A percentile compares a stretch with the other conserved stretches of the same genome.
Evolutionary conservation across 92 coral and sea anemone species (phyloP).

Genomic region (Nematostella vectensis): DNA sequence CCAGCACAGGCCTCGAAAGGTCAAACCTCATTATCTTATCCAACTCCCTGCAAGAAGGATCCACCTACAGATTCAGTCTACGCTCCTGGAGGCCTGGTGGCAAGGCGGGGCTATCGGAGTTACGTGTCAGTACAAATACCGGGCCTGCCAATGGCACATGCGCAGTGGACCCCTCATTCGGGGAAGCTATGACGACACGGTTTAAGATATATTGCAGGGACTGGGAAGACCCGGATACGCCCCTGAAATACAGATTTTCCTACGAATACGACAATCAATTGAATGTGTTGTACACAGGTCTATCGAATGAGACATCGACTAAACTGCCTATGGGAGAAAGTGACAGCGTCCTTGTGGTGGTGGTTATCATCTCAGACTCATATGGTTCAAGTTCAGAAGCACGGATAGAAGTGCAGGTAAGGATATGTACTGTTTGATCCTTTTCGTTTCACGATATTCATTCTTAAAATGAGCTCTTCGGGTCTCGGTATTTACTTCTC

Average conservation of each 20-base stretch:
- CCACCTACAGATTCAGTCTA: slow-evolving; percentile 4
- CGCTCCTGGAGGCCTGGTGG: slow-evolving; percentile 30
- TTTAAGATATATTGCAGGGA: slow-evolving; percentile 49
- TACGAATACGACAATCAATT: slow-evolving; percentile 13
- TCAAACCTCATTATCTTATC: slow-evolving; percentile 8
- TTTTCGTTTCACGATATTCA: neutral
- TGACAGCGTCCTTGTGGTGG: neutral
- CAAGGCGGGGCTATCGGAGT: slow-evolving; percentile 2
- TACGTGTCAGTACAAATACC: slow-evolving; percentile 13
- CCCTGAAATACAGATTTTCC: slow-evolving; percentile 43
- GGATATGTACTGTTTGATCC: neutral
- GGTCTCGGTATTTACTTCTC: no score
- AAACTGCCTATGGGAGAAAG: slow-evolving; percentile 17
- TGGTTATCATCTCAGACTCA: slow-evolving; percentile 4
- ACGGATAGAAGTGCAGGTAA: slow-evolving; percentile 7
- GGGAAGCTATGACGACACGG: slow-evolving; percentile 40
- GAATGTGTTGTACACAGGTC: slow-evolving; percentile 18
- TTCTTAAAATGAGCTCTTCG: no score
- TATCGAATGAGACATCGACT: neutral
- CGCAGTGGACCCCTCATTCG: slow-evolving; percentile 26
- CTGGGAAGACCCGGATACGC: slow-evolving; percentile 60
- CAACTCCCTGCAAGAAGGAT: slow-evolving; percentile 5
- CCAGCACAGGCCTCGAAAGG: slow-evolving; percentile 10
- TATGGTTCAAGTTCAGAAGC: slow-evolving; percentile 5
- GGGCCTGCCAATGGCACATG: slow-evolving; percentile 53